Evolutionary conservation across 2,888 invertebrate species (phyloP).

Genomic region (Pristionchus mayeri): DNA sequence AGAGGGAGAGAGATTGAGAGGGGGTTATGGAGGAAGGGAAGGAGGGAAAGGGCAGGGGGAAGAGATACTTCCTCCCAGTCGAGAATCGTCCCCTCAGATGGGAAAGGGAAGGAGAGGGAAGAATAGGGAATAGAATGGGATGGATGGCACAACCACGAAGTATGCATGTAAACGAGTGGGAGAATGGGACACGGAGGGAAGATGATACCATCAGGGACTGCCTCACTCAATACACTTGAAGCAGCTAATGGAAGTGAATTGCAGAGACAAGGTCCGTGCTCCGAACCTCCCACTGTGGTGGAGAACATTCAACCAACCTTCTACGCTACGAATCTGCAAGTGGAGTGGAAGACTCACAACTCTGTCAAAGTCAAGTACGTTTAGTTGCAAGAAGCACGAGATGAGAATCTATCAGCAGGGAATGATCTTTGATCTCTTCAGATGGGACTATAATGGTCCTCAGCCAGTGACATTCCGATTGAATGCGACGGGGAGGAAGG

Average conservation of each 20-base stretch:
- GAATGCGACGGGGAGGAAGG: constrained; percentile 74
- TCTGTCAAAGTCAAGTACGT: constrained; percentile 67
- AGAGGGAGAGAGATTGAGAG: constrained; percentile 45
- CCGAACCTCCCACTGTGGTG: constrained; percentile 72
- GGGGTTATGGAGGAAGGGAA: constrained; percentile 7
- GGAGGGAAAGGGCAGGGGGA: background rate
- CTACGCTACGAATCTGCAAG: constrained; percentile 70
- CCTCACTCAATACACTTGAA: background rate
- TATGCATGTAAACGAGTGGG: constrained; percentile 6
- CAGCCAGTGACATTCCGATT: constrained; percentile 69
- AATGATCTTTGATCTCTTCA: no score
- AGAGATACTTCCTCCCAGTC: background rate
- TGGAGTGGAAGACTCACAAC: constrained; percentile 72
- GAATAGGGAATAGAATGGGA: constrained; percentile 6
- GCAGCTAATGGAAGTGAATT: no score
- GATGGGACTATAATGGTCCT: constrained; percentile 73
- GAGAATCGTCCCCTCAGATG: background rate
- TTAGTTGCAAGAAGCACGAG: background rate
- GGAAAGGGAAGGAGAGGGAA: background rate
- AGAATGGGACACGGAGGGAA: background rate
- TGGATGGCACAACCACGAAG: constrained; percentile 24
- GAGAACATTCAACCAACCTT: constrained; percentile 67
- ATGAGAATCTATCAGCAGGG: no score
- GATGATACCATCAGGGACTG: no score
- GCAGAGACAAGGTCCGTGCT: constrained; percentile 75